These are phyloP conservation scores for Eristalinus sepulchralis DNA, from an alignment of 2,888 invertebrate species.

Conservation along the genomic window DNA sequence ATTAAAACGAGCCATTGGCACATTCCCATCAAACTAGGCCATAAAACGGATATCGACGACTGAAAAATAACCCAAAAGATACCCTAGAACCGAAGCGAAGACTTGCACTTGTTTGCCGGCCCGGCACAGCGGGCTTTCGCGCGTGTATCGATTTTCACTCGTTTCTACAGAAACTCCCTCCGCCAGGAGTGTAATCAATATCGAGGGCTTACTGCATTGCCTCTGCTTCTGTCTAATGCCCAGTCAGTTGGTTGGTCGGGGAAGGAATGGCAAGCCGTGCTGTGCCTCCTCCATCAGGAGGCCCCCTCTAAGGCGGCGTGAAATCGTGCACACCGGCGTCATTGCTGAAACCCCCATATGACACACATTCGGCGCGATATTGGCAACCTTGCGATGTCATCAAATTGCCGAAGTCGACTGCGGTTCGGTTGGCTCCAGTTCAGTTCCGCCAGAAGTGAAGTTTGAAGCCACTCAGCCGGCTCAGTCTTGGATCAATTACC, in stretches of 20 bases:
- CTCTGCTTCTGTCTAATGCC: slow-evolving; percentile 16
- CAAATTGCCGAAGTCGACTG: not conserved
- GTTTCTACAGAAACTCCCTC: slow-evolving; percentile 62
- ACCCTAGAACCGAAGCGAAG: not conserved
- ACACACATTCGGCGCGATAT: slow-evolving; percentile 14
- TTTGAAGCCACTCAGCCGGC: not conserved
- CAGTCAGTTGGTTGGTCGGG: not conserved
- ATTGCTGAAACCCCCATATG: slow-evolving; percentile 10
- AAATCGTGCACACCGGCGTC: too few relatives aligned
- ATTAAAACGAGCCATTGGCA: slow-evolving; percentile 54
- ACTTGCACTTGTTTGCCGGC: not conserved
- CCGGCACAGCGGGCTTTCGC: not conserved
- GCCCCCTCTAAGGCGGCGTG: too few relatives aligned
- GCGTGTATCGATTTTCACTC: slow-evolving; percentile 53
- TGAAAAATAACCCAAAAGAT: not conserved
- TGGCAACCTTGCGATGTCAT: slow-evolving; percentile 50
- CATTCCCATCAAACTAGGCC: slow-evolving; percentile 58
- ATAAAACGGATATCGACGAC: slow-evolving; percentile 44
- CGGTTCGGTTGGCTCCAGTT: not conserved
- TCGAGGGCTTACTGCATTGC: slow-evolving; percentile 26
- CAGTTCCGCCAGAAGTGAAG: not conserved
- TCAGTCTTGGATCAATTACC: slow-evolving; percentile 46
- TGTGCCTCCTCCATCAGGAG: too few relatives aligned
- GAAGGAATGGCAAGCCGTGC: not conserved
- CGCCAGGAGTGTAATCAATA: slow-evolving; percentile 60